Base-by-base conservation (phyloP, 2,113 vertebrate species). In the Micronycteris hirsuta region DNA sequence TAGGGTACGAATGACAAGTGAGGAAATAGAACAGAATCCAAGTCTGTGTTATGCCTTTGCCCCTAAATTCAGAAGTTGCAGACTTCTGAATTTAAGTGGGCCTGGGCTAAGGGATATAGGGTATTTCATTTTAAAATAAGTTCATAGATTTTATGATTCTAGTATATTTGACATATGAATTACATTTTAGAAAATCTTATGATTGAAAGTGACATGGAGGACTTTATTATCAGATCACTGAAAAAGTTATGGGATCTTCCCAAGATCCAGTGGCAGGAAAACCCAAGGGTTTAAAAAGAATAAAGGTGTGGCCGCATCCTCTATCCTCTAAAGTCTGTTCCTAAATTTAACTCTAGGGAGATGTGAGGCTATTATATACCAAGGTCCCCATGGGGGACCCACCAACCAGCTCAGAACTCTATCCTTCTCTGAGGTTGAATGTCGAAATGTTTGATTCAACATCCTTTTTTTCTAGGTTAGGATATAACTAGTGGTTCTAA, bases 281-380 rank as follows among this genome's bases (percentile, higher is more conserved):
- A 88, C 17, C 20, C 19, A 87, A 56, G 16, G 22, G 19, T n/a
- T 67, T 89, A 45, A 67, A 52, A 88, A 56, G 5, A 86, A 82
- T 38, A 65, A 70, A 91, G 19, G 4, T 26, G 6, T 77, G 36
- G 26, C 54, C 49, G 13, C 16, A 63, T 45, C 28, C 47, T 81
- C 91, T 76, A 63, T 45, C 28, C 47, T 81, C 91, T 76, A 14
- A 93, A 89, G 11, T 41, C 36, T 45, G 22, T 20, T 78, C 33
- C 24, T 73, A 92, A 83, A n/a, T 93, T 80, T 58, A 82, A 67
- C 54, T 81, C 56, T 81, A 84, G 54, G n/a, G 28, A 91, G 38
- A 78, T 73, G 26, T 26, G 65, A 95, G 5, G 24, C 7, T 49
- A 91, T 24, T 16, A 0, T n/a, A 38, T 4, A 36, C 3, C 38